Evolutionary conservation across 2,113 vertebrate genomes (phyloP), one percentile per base, ranked within the genome.

Genomic region (Nannospalax galili): DNA sequence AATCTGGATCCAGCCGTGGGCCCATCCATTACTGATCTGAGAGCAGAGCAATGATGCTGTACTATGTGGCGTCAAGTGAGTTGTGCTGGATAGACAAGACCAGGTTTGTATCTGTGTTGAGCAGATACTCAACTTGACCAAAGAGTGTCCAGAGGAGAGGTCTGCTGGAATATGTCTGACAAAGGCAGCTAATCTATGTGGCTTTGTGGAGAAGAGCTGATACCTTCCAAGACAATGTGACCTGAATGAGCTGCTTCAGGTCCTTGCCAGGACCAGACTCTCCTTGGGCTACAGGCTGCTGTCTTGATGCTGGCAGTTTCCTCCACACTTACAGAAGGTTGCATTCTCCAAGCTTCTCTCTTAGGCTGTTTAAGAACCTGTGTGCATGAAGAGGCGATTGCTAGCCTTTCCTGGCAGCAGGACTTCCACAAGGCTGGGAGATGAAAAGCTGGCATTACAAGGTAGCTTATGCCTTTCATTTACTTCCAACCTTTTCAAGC

Each of bases 391-490:
- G 45, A 62, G 32, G 62, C n/a, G 58, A 40, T 75, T 48, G 60
- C 74, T n/a, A 42, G 85, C 37, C 52, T 62, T 88, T 93, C 5
- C 1, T 1, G 17, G 48, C 30, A 73, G 72, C 28, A 56, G 65
- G 73, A 22, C 35, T 88, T 67, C 42, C 17, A 1, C 20, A 64
- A 88, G 45, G 35, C 4, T 22, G 19, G 56, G 19, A 77, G 74
- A 73, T 12, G 56, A 85, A 86, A 91, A 73, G 62, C 74, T 58
- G 95, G 85, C 65, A 62, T 52, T 32, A 37, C 9, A 65, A 90
- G 85, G 67, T 84, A 87, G 82, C 56, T 20, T 6, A 74, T 81
- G 92, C 72, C 89, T 89, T 84, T 85, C 80, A 78, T 89, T 96
- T 56, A n/a, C 40, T 65, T 84, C 88, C 86, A n/a, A 28, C 24